Conservation (phyloP, 2,113 vertebrate species). For the Ciconia maguari region DNA sequence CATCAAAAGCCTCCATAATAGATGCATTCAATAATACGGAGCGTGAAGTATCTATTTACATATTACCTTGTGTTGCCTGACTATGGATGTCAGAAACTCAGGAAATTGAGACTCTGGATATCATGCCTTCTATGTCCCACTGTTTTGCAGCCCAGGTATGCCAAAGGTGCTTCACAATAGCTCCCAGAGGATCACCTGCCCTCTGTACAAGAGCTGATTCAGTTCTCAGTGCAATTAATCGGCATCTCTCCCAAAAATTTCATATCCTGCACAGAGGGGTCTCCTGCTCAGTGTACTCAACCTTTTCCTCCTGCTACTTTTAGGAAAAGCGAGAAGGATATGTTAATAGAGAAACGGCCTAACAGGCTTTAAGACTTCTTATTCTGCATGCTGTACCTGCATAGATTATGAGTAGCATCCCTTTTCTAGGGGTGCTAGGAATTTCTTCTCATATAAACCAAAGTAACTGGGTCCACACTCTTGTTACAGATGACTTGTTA, state of each 20-base stretch:
- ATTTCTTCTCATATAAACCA: not conserved
- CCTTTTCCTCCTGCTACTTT: not conserved
- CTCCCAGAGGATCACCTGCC: not conserved
- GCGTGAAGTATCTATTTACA: conserved; percentile 40
- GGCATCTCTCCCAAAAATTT: not conserved
- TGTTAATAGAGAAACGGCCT: not conserved
- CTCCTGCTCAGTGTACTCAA: not conserved
- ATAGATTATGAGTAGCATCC: not conserved
- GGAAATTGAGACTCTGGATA: not conserved
- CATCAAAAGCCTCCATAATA: conserved; percentile 58
- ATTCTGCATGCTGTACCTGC: not conserved
- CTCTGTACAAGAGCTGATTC: not conserved
- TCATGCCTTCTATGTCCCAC: not conserved
- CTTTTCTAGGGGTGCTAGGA: not conserved
- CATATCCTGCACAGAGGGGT: not conserved
- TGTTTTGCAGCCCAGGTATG: conserved; percentile 2
- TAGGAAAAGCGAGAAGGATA: not conserved
- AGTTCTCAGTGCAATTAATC: not conserved
- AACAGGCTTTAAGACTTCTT: not conserved
- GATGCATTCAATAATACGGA: conserved; percentile 32
- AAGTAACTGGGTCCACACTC: not conserved
- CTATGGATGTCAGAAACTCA: conserved; percentile 18
- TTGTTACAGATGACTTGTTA: not conserved
- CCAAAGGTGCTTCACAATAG: not conserved
- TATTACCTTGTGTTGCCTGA: conserved; percentile 27